phyloP scores from a whole-genome alignment of 2,888 invertebrate species.

The Venustoraphidia nigricollis region DNA sequence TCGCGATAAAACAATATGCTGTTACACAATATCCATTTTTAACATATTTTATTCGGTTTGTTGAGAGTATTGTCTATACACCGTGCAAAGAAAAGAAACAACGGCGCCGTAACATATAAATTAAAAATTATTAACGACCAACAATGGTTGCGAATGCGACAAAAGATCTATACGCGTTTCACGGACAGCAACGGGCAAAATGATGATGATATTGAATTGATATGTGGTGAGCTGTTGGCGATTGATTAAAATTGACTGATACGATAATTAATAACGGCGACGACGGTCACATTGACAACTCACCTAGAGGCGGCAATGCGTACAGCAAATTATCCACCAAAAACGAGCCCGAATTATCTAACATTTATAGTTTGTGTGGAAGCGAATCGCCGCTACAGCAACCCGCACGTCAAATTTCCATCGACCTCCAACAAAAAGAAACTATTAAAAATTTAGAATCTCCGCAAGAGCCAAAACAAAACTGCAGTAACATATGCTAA shows the following conservation, averaged over 20 bases:
- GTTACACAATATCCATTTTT: no score
- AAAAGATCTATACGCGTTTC: not conserved
- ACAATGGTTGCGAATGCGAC: not conserved
- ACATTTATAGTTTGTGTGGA: conserved; percentile 17
- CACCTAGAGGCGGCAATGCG: conserved; percentile 18
- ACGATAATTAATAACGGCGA: not conserved
- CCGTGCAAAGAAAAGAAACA: not conserved
- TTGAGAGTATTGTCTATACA: no score
- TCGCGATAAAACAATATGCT: no score
- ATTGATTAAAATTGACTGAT: not conserved
- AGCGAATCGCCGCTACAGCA: conserved; percentile 7
- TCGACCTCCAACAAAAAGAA: conserved; percentile 5
- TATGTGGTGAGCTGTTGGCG: not conserved
- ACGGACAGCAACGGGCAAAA: not conserved
- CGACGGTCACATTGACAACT: conserved; percentile 6
- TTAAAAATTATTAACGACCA: not conserved
- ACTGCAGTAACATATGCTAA: conserved; percentile 6
- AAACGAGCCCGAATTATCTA: conserved; percentile 23
- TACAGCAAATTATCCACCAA: conserved; percentile 24
- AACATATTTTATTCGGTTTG: no score
- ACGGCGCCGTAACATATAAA: not conserved
- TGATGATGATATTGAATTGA: not conserved
- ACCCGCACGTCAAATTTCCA: conserved; percentile 7
- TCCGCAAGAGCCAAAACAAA: conserved; percentile 1
- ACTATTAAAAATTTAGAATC: conserved; percentile 2